A percentile compares a stretch with the other conserved stretches of the same genome.
phyloP scores from a whole-genome alignment of 1,140 invertebrate genomes.

The Cotesia glomerata region DNA sequence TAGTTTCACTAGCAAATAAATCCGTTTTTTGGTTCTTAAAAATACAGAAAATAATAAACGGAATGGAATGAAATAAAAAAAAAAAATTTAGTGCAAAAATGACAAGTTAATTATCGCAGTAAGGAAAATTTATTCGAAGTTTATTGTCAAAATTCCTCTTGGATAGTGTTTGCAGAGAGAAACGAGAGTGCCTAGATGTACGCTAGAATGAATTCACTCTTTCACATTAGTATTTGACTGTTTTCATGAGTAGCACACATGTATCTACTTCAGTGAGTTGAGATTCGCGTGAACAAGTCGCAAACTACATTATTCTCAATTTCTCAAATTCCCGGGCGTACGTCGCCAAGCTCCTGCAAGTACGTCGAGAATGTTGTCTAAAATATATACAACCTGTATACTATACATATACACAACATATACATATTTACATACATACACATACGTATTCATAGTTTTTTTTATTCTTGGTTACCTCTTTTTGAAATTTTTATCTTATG shows the following conservation, averaged over 20 bases:
- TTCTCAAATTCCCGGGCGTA: constrained; percentile 20
- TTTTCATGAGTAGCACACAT: neutral
- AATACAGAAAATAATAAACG: neutral
- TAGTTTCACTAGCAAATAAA: too few species aligned
- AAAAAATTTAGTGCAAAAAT: neutral
- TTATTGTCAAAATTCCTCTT: neutral
- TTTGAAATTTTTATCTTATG: neutral
- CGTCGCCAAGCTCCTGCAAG: neutral
- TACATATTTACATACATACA: too few species aligned
- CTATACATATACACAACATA: neutral
- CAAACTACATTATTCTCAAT: constrained; percentile 24
- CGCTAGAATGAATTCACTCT: neutral
- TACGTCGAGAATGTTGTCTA: constrained; percentile 10
- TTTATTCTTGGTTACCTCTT: too few species aligned
- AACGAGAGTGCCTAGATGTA: neutral
- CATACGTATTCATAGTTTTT: too few species aligned
- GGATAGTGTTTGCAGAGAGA: neutral
- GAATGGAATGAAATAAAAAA: neutral
- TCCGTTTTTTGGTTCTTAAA: too few species aligned
- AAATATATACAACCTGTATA: constrained; percentile 5
- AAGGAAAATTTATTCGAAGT: neutral
- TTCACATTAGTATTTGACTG: neutral
- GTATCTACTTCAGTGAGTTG: neutral
- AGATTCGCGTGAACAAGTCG: constrained; percentile 17
- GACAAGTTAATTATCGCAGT: neutral